Percentiles rank a stretch among this genome's conserved stretches.
Conservation (phyloP, 92 coral and sea anemone species). For the Heliopora coerulea region DNA sequence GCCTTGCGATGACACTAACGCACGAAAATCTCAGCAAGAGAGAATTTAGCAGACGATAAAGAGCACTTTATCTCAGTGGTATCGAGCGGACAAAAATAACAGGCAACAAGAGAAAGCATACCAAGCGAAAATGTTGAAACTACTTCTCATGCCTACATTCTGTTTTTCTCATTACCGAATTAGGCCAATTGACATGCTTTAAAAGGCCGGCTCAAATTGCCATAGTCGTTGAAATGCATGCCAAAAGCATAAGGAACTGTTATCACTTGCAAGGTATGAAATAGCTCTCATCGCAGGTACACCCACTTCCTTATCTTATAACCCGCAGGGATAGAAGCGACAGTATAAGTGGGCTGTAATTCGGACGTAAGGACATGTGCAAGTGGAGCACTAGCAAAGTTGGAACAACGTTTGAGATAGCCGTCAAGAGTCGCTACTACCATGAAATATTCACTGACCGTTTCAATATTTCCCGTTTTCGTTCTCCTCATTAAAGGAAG, state of each 20-base stretch:
- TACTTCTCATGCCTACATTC: background rate
- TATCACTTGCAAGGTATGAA: slow-evolving; percentile 38
- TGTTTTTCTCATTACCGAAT: slow-evolving; percentile 36
- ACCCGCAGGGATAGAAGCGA: slow-evolving; percentile 42
- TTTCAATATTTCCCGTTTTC: background rate
- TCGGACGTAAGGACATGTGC: background rate
- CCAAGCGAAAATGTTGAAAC: background rate
- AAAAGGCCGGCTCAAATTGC: slow-evolving; percentile 37
- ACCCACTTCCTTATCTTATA: slow-evolving; percentile 26
- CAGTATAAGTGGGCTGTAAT: slow-evolving; percentile 12
- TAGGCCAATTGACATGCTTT: slow-evolving; percentile 12
- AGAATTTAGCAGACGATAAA: slow-evolving; percentile 40
- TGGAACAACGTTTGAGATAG: too few relatives aligned
- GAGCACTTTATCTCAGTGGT: slow-evolving; percentile 6
- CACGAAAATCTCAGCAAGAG: slow-evolving; percentile 37
- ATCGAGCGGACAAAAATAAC: slow-evolving; percentile 15
- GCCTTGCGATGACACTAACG: slow-evolving; percentile 19
- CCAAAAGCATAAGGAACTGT: slow-evolving; percentile 43
- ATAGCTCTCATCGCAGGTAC: slow-evolving; percentile 12
- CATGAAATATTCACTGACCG: slow-evolving; percentile 5
- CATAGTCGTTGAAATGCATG: slow-evolving; percentile 25
- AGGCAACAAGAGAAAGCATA: slow-evolving; percentile 6
- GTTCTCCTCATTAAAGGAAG: background rate
- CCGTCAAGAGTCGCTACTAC: too few relatives aligned
- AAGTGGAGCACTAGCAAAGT: too few relatives aligned